These are phyloP conservation scores for Sthenelais limicola DNA, from an alignment of 2,888 invertebrate genomes.

Conservation along the genomic window DNA sequence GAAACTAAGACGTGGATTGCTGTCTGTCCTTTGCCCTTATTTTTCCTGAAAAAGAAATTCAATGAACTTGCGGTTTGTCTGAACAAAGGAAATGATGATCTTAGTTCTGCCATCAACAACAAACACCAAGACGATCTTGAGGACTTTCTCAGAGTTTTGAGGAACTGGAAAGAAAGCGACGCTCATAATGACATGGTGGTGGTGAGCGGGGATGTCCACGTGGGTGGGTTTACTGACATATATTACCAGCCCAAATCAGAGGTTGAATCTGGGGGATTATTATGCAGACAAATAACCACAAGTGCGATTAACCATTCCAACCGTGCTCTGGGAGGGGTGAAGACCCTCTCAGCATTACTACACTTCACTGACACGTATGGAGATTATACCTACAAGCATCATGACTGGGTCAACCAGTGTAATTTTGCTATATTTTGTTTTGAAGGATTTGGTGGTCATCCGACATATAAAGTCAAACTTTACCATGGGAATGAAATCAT, in stretches of 20 bases:
- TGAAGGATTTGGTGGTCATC: neutral
- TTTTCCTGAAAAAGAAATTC: conserved; percentile 37
- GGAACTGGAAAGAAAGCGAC: neutral
- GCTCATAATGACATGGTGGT: neutral
- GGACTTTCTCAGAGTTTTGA: neutral
- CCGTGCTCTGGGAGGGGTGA: neutral
- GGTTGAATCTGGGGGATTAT: too few species aligned
- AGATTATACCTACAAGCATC: conserved; percentile 25
- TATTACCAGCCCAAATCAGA: neutral
- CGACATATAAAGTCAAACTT: conserved; percentile 8
- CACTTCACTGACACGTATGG: conserved; percentile 31
- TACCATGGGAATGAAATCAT: neutral
- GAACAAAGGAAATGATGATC: conserved; percentile 5
- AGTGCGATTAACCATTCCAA: conserved; percentile 17
- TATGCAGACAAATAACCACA: conserved; percentile 31
- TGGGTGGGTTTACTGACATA: conserved; percentile 35
- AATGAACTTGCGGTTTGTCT: neutral
- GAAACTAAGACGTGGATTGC: conserved; percentile 7
- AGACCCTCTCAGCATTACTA: neutral
- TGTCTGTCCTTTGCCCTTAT: conserved; percentile 2
- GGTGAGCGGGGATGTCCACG: conserved; percentile 33
- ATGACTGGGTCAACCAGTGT: conserved; percentile 31
- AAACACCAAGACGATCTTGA: conserved; percentile 16
- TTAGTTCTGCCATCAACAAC: conserved; percentile 21
- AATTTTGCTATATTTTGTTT: conserved; percentile 19